phyloP scores from a whole-genome alignment of 2,113 vertebrate genomes.

The Ophthalmotilapia sp. region DNA sequence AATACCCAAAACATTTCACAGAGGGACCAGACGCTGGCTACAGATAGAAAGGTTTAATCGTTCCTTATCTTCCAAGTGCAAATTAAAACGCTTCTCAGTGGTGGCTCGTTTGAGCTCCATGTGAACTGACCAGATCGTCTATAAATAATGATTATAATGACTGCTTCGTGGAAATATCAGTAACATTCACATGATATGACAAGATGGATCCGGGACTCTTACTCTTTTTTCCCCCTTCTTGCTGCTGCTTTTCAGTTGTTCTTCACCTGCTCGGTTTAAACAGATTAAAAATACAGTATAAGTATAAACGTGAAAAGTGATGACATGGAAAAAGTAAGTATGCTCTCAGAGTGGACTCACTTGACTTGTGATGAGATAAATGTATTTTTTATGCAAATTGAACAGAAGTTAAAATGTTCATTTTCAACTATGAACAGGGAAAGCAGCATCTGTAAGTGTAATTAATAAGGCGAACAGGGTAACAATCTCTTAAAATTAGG shows the following conservation, averaged over 20 bases:
- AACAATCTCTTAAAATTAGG: background rate
- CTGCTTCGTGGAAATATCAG: background rate
- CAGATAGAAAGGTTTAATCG: slow-evolving; percentile 29
- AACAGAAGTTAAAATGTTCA: background rate
- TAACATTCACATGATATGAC: background rate
- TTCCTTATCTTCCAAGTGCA: slow-evolving; percentile 9
- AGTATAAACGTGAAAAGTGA: background rate
- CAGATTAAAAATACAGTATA: background rate
- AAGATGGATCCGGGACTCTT: background rate
- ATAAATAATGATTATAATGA: slow-evolving; percentile 44
- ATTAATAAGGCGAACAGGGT: slow-evolving; percentile 43
- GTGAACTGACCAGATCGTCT: slow-evolving; percentile 27
- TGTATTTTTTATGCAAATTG: background rate
- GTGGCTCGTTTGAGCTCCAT: background rate
- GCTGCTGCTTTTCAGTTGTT: background rate
- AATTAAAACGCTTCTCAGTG: background rate
- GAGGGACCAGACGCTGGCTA: background rate
- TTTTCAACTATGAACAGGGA: background rate
- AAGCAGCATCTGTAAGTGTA: background rate
- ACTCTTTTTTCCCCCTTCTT: background rate
- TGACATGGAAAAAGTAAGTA: background rate
- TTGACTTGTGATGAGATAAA: background rate
- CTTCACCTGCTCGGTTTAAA: background rate
- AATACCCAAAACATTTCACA: slow-evolving; percentile 42
- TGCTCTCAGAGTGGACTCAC: background rate